These are phyloP conservation scores for Epinephelus cyanopodus DNA, from an alignment of 2,113 vertebrate genomes.

Conservation along the genomic window DNA sequence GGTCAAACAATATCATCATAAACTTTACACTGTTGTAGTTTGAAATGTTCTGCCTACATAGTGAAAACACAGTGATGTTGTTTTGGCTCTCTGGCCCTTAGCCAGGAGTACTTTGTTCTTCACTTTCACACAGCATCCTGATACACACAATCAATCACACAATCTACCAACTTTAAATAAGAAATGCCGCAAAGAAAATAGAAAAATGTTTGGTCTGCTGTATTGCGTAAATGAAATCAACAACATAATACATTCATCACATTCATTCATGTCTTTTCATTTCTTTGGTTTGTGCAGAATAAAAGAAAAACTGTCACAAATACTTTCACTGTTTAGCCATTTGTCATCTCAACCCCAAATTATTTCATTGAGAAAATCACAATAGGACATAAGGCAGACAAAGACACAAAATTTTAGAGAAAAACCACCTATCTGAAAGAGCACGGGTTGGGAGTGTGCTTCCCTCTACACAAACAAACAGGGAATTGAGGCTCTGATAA, in stretches of 20 bases:
- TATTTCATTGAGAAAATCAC: slow-evolving; percentile 36
- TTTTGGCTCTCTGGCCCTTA: not conserved
- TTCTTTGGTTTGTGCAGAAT: slow-evolving; percentile 5
- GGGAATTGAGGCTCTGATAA: slow-evolving; percentile 66
- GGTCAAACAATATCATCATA: slow-evolving; percentile 5
- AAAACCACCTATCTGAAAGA: not conserved
- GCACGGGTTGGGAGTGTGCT: not conserved
- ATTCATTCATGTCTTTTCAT: not conserved
- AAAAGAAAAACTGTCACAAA: slow-evolving; percentile 9
- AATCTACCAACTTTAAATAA: not conserved
- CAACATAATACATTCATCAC: slow-evolving; percentile 7
- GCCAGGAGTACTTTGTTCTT: not conserved
- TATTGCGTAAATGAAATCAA: slow-evolving; percentile 11
- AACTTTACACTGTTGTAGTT: not conserved
- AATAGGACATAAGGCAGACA: slow-evolving; percentile 7
- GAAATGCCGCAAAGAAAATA: not conserved
- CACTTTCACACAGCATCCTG: not conserved
- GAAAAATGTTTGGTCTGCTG: not conserved
- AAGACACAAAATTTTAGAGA: not conserved
- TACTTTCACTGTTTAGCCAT: slow-evolving; percentile 20
- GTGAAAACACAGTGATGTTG: not conserved
- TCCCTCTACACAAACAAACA: slow-evolving; percentile 42
- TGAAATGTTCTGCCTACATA: not conserved
- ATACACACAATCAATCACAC: not conserved
- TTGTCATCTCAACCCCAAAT: slow-evolving; percentile 52